These are phyloP conservation scores for Tuberolachnus salignus DNA, from an alignment of 2,888 invertebrate genomes.

Conservation along the genomic window DNA sequence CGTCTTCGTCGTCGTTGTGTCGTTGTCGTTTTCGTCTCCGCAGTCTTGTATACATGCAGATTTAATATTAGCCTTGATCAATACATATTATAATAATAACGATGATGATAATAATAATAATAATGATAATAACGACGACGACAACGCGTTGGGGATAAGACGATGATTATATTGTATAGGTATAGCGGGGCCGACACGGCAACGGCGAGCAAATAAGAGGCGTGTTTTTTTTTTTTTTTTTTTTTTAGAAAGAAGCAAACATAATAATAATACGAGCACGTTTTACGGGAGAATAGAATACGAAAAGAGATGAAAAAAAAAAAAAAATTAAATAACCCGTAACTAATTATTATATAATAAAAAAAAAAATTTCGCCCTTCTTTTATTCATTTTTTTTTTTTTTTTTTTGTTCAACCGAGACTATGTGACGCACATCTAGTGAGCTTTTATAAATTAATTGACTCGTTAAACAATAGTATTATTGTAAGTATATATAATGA, in stretches of 20 bases:
- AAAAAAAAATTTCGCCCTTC: background rate
- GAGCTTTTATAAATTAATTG: background rate
- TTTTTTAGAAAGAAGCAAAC: slow-evolving; percentile 8
- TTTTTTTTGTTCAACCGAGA: background rate
- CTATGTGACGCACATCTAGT: too few species aligned
- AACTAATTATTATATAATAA: slow-evolving; percentile 32
- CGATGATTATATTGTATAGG: background rate
- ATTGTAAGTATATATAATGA: background rate
- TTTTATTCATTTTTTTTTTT: background rate
- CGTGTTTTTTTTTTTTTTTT: slow-evolving; percentile 1
- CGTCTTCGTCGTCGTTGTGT: background rate
- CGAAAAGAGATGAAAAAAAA: background rate
- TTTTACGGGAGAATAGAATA: slow-evolving; percentile 19
- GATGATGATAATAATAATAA: slow-evolving; percentile 38
- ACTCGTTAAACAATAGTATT: background rate
- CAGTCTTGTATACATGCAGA: slow-evolving; percentile 33
- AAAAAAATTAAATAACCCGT: slow-evolving; percentile 22
- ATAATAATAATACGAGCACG: slow-evolving; percentile 35
- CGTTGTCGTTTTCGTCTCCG: background rate
- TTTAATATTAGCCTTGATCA: slow-evolving; percentile 40
- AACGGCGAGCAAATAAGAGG: background rate
- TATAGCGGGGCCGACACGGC: background rate
- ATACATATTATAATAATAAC: slow-evolving; percentile 12
- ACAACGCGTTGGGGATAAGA: slow-evolving; percentile 18
- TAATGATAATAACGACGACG: slow-evolving; percentile 9